Conservation (phyloP, 2,888 invertebrate genomes). For the Sclerodermus sp. region DNA sequence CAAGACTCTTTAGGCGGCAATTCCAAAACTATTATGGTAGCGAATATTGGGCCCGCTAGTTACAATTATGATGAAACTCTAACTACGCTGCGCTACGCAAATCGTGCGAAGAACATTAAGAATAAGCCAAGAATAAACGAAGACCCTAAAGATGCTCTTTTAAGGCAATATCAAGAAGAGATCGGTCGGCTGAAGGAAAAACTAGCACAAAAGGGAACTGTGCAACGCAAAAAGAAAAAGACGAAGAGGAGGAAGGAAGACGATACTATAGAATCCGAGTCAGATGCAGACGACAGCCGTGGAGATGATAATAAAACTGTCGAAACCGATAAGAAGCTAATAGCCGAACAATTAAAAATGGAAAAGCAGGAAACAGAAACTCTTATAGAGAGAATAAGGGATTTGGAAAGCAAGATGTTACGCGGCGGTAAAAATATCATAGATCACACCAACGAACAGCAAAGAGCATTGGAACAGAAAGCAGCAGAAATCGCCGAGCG, state of each 20-base stretch:
- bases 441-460: constrained; percentile 93
- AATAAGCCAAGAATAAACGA: constrained; percentile 98
- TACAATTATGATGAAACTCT: constrained; percentile 98
- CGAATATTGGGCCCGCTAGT: constrained; percentile 96
- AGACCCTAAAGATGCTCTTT: constrained; percentile 97
- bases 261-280: constrained; percentile 51
- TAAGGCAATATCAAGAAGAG: constrained; percentile 94
- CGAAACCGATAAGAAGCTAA: constrained; percentile 61
- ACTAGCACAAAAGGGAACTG: constrained; percentile 47
- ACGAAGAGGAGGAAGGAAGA: constrained; percentile 61
- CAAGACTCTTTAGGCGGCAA: constrained; percentile 99
- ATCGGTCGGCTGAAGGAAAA: constrained; percentile 72
- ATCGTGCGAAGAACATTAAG: constrained; percentile 97
- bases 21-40: constrained; percentile 99
- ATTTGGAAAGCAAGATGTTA: constrained; percentile 91
- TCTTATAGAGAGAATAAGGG: constrained; percentile 75
- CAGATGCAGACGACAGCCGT: constrained; percentile 54
- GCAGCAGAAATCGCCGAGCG: constrained; percentile 87
- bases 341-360: constrained; percentile 65
- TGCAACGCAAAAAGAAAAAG: constrained; percentile 58
- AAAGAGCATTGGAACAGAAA: constrained; percentile 83
- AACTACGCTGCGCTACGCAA: constrained; percentile 94
- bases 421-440: constrained; percentile 93
- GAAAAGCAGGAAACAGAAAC: constrained; percentile 75
- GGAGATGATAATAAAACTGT: constrained; percentile 51